Evolutionary conservation across 2,888 invertebrate genomes (phyloP), one percentile per base, ranked within the genome.

Genomic region (Parascotia fuliginaria): DNA sequence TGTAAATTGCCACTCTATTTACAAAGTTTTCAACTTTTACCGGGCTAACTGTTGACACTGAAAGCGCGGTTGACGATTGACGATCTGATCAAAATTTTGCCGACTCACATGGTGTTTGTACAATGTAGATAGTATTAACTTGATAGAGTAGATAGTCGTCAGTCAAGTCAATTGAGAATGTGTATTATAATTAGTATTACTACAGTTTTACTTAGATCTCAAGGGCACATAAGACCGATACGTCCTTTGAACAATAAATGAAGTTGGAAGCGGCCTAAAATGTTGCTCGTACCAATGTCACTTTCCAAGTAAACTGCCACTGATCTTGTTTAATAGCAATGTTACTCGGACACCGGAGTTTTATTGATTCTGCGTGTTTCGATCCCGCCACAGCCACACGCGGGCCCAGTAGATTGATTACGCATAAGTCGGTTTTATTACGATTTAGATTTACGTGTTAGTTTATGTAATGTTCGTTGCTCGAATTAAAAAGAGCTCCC

Each of bases 401-500:
- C 80, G 83, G 83, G 80, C 81, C 79, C 81, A 81, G 83, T 89
- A 88, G 84, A 86, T 85, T 83, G 83, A 87, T 86, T 87, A 83
- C 78, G 82, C 83, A 57, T 81, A 81, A 77, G 85, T 84, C 85
- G 86, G 87, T 90, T 89, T 91, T 90, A 90, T 91, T 89, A 87
- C 89, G 81, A 84, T 84, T 87, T 89, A 91, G 92, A 91, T 90
- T 88, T 85, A 92, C 83, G 89, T 92, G 90, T 90, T 90, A 91
- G 90, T 89, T 87, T 85, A 90, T 89, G 89, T 91, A 90, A 90
- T 90, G 90, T 91, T 91, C 92, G 90, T 91, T 88, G 92, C 91
- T 92, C 91, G 91, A 91, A 91, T 91, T 87, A 91, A 91, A 92
- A 91, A 86, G 92, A 92, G 92, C 90, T 90, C 89, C 85, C 83